Evolutionary conservation across 2,888 invertebrate genomes (phyloP), one percentile per base, ranked within the genome.

Genomic region (Choristoneura rosaceana): DNA sequence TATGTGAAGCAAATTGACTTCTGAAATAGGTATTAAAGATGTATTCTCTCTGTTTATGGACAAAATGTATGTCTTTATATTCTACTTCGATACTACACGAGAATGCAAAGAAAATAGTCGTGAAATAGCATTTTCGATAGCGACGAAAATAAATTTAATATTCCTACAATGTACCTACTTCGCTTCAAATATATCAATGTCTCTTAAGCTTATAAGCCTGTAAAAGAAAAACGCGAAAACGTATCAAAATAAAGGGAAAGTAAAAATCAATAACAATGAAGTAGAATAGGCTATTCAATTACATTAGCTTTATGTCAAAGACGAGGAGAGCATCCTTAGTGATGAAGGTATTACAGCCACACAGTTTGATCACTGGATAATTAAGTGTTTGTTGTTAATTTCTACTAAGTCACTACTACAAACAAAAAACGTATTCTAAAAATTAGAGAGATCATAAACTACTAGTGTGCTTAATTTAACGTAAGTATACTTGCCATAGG

Each of bases 181-280:
- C 55, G 9, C 55, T 55, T 55, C 55, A 55, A 55, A 55, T 55
- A 55, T 55, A 55, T 55, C 55, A 55, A 55, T 55, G 55, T 25
- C 25, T 25, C 55, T 55, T 55, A 55, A 55, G 55, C 55, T 25
- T 12, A 50, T 59, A 59, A 50, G 59, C 59, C 33, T 59, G 34
- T 59, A 59, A 59, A 34, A 59, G 33, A 34, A 34, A 34, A 55
- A 59, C 8, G 34, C 34, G 33, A 34, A 38, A 63, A 45, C 62
- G 43, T 62, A 43, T 45, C n/a, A 12, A 62, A 43, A 43, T 45
- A 45, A 62, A 25, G 34, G 59, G 14, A 62, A 25, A 38, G 38
- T 38, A 15, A 41, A 61, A 61, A 61, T 41, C n/a, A 17, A 61
- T 41, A 61, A 8, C 38, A 41, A 61, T 55, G 55, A 25, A 12